Percentiles rank a stretch among this genome's conserved stretches.
Conservation (phyloP, 2,888 invertebrate species). For the Belgica antarctica region DNA sequence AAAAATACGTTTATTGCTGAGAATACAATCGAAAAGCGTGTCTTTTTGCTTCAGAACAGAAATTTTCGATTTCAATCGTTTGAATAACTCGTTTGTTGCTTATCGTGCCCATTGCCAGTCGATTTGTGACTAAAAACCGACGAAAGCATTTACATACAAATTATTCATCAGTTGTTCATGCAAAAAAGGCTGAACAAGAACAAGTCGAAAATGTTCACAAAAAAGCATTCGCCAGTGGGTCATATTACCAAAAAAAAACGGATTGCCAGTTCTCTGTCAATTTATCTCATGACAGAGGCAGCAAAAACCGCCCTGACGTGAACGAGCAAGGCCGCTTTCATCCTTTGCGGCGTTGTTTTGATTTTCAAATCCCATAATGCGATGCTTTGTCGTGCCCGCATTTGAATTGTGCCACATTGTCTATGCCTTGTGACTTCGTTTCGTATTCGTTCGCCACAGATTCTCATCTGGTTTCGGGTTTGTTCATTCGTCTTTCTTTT, state of each 20-base stretch:
- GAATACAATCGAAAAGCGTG: slow-evolving; percentile 25
- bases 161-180: slow-evolving; percentile 30
- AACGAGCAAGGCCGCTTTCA: not conserved
- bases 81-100: too few relatives aligned
- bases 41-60: too few relatives aligned
- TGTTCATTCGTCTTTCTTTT: not conserved
- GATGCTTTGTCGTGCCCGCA: not conserved
- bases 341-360: not conserved
- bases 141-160: slow-evolving; percentile 23
- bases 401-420: not conserved
- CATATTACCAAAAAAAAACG: slow-evolving; percentile 25
- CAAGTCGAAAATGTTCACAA: not conserved
- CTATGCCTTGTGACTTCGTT: not conserved
- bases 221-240: slow-evolving; percentile 12
- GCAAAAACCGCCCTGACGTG: not conserved
- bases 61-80: too few relatives aligned
- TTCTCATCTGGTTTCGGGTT: slow-evolving; percentile 35
- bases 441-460: not conserved
- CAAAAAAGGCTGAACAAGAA: not conserved
- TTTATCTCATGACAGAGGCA: not conserved
- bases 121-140: slow-evolving; percentile 28
- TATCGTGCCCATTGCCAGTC: too few relatives aligned
- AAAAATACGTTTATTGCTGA: slow-evolving; percentile 3
- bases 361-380: not conserved
- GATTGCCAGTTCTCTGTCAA: not conserved